Conservation (phyloP, 2,113 vertebrate species). For the Mobula hypostoma region DNA sequence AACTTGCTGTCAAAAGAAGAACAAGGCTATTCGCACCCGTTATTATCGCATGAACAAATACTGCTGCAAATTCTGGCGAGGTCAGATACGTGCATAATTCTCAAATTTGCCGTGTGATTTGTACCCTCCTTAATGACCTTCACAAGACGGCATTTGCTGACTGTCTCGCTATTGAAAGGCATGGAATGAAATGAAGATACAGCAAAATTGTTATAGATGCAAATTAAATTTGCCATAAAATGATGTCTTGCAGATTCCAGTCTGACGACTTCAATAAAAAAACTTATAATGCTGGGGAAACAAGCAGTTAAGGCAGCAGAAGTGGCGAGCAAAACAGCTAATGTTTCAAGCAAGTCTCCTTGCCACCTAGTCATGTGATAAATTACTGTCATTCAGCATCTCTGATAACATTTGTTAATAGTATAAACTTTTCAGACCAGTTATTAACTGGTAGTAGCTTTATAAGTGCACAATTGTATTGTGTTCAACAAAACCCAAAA, state of each 20-base stretch:
- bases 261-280: not conserved
- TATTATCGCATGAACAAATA: not conserved
- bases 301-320: too few relatives aligned
- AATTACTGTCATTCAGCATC: not conserved
- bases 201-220: not conserved
- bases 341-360: too few relatives aligned
- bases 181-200: not conserved
- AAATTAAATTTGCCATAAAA: not conserved
- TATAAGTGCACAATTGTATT: not conserved
- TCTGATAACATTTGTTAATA: not conserved
- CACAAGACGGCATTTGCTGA: not conserved
- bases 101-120: not conserved
- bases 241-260: not conserved
- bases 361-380: not conserved
- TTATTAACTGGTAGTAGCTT: not conserved
- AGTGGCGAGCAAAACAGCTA: too few relatives aligned
- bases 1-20: not conserved
- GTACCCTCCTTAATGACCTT: not conserved
- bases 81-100: not conserved
- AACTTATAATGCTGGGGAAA: too few relatives aligned
- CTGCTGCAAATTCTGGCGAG: not conserved
- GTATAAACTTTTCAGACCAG: not conserved
- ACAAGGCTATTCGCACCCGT: not conserved
- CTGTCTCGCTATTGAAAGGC: not conserved
- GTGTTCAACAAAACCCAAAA: too few relatives aligned